Conservation (phyloP, 2,888 invertebrate species). For the Caenorhabditis sp. region DNA sequence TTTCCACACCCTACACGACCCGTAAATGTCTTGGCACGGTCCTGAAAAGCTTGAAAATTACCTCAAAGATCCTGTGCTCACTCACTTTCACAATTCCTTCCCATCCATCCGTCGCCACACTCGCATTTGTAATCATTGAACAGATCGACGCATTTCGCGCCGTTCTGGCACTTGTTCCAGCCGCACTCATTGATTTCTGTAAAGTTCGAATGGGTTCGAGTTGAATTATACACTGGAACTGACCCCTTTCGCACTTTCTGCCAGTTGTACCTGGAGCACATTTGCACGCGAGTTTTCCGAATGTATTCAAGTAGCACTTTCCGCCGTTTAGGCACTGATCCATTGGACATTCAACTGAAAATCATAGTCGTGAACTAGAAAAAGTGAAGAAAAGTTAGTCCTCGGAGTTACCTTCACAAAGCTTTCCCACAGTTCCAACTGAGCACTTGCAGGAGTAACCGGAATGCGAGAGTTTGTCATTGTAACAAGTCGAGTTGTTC, state of each 20-base stretch:
- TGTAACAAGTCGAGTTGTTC: slow-evolving; percentile 58
- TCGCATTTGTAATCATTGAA: slow-evolving; percentile 66
- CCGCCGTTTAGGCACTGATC: slow-evolving; percentile 61
- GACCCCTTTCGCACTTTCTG: slow-evolving; percentile 59
- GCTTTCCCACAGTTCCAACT: slow-evolving; percentile 57
- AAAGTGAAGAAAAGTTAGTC: not conserved
- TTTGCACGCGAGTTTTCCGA: slow-evolving; percentile 62
- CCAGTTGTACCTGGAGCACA: slow-evolving; percentile 64
- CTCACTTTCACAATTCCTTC: slow-evolving; percentile 65
- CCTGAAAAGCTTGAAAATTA: slow-evolving; percentile 56
- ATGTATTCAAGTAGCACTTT: slow-evolving; percentile 56
- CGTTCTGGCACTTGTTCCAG: slow-evolving; percentile 60
- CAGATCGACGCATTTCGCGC: slow-evolving; percentile 61
- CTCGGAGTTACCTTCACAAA: slow-evolving; percentile 58
- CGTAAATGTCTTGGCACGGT: slow-evolving; percentile 68
- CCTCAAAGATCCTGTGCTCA: not conserved
- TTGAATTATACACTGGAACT: too few relatives aligned
- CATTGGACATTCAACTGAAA: slow-evolving; percentile 58
- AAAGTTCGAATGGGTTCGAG: too few relatives aligned
- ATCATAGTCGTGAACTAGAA: not conserved
- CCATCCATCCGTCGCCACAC: slow-evolving; percentile 68
- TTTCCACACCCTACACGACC: slow-evolving; percentile 66
- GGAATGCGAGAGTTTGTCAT: slow-evolving; percentile 38
- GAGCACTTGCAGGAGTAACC: slow-evolving; percentile 61
- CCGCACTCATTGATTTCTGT: slow-evolving; percentile 69